These are phyloP conservation scores for Entomyzon cyanotis DNA, from an alignment of 2,113 vertebrate genomes.

Conservation along the genomic window DNA sequence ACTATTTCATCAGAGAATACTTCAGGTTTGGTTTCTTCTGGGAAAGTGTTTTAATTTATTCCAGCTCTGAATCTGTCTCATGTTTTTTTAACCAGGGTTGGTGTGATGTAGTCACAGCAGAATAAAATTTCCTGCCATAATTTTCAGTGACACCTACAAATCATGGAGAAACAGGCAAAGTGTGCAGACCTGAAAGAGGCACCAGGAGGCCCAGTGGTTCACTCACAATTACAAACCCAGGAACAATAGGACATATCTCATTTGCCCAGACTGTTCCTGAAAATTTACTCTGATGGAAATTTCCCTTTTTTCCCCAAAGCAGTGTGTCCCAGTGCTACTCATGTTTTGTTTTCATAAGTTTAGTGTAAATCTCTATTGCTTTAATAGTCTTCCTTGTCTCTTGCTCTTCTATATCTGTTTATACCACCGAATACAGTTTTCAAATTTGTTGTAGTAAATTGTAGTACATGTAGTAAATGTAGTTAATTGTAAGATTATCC, in stretches of 20 bases:
- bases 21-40: background rate
- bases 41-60: background rate
- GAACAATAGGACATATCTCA: background rate
- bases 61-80: background rate
- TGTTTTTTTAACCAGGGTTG: background rate
- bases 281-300: background rate
- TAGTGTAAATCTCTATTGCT: background rate
- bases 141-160: background rate
- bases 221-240: background rate
- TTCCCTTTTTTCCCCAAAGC: background rate
- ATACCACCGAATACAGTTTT: background rate
- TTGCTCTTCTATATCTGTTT: background rate
- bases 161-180: background rate
- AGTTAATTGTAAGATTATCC: background rate
- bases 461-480: background rate
- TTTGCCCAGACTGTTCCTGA: background rate
- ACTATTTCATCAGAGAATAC: background rate
- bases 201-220: background rate
- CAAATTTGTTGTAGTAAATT: background rate
- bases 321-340: background rate
- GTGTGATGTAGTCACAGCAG: background rate
- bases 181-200: background rate
- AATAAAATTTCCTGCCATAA: background rate
- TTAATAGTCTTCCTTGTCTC: background rate
- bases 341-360: background rate